A percentile compares a stretch with the other conserved stretches of the same genome.
These are phyloP conservation scores for Aplysina aerophoba DNA, from an alignment of 37 sponge, comb jelly and placozoan genomes.

Conservation along the genomic window DNA sequence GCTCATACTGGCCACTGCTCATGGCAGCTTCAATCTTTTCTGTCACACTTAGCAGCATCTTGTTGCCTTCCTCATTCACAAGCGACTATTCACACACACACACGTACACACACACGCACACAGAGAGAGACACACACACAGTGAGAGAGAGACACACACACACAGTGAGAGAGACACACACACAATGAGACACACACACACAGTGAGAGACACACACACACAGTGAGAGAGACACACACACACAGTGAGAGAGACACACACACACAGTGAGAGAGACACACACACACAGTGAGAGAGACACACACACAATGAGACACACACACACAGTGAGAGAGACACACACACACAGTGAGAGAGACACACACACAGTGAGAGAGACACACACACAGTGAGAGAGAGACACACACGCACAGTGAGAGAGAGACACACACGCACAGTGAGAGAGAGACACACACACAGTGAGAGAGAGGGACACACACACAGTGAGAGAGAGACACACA, in stretches of 20 bases:
- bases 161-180: not conserved
- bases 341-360: not conserved
- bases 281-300: not conserved
- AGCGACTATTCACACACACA: slow-evolving; percentile 55
- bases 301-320: not conserved
- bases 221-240: not conserved
- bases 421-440: not conserved
- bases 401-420: not conserved
- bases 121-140: too few relatives aligned
- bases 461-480: not conserved
- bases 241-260: too few relatives aligned
- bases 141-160: not conserved
- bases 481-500: too few relatives aligned
- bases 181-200: not conserved
- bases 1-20: slow-evolving; percentile 17
- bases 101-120: too few relatives aligned
- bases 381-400: not conserved
- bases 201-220: not conserved
- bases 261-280: too few relatives aligned
- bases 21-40: slow-evolving; percentile 42
- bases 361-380: not conserved
- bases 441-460: not conserved
- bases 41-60: slow-evolving; percentile 4
- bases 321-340: not conserved
- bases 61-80: slow-evolving; percentile 43